phyloP scores from a whole-genome alignment of 2,113 vertebrate species.

The Cricetomys ansorgei region DNA sequence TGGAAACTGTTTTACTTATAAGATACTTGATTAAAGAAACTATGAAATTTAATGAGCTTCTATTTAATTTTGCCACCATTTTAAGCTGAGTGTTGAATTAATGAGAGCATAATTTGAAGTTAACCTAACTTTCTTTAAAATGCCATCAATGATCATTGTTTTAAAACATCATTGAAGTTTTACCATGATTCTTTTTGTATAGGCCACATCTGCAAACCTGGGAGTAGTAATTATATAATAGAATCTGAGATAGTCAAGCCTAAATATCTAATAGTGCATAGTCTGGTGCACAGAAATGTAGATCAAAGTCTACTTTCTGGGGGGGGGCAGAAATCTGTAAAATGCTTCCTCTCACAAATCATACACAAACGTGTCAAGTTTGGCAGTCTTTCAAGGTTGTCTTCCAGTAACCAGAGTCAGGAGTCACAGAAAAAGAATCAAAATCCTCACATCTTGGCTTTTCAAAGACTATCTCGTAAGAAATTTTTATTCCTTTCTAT shows the following conservation, averaged over 20 bases:
- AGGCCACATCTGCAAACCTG: background rate
- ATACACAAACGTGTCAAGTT: background rate
- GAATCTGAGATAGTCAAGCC: background rate
- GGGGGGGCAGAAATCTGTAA: background rate
- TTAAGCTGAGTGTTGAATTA: background rate
- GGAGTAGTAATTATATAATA: background rate
- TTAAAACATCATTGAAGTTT: slow-evolving; percentile 32
- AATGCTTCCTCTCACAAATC: slow-evolving; percentile 5
- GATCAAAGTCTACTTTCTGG: slow-evolving; percentile 20
- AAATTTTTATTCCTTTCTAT: slow-evolving; percentile 33
- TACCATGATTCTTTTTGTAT: background rate
- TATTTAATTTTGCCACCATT: background rate
- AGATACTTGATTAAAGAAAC: background rate
- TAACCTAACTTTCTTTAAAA: background rate
- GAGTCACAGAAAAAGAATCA: background rate
- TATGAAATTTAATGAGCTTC: slow-evolving; percentile 2
- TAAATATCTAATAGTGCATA: slow-evolving; percentile 14
- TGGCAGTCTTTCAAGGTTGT: slow-evolving; percentile 11
- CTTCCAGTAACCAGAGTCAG: background rate
- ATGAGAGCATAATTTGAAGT: background rate
- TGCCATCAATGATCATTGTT: background rate
- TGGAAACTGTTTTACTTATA: background rate
- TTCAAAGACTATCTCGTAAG: slow-evolving; percentile 22
- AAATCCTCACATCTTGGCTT: background rate
- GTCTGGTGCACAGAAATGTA: slow-evolving; percentile 30